Percentiles rank a stretch among this genome's conserved stretches.
Conservation (phyloP, 2,888 invertebrate species). For the Drosophila monieri region DNA sequence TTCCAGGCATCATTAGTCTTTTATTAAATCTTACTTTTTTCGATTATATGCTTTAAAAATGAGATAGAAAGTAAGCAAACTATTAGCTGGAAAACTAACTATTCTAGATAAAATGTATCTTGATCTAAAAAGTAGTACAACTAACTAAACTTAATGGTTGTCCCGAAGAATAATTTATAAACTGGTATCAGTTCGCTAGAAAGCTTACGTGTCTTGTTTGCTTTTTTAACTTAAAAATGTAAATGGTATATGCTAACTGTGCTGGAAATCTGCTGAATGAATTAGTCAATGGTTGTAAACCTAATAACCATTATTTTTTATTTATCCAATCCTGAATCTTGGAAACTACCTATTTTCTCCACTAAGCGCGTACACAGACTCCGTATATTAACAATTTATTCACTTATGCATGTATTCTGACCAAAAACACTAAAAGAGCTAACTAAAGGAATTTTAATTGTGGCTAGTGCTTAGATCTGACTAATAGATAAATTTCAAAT, state of each 20-base stretch:
- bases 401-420: constrained; percentile 7
- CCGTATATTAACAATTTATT: constrained; percentile 1
- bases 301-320: not conserved
- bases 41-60: not conserved
- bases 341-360: not conserved
- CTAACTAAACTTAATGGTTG: constrained; percentile 46
- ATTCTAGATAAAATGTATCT: not conserved
- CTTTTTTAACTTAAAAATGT: not conserved
- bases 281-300: constrained; percentile 9
- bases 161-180: constrained; percentile 45
- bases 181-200: constrained; percentile 63
- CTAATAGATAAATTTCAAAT: constrained; percentile 62
- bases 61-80: not conserved
- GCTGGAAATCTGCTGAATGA: constrained; percentile 26
- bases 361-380: constrained; percentile 20
- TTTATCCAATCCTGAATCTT: not conserved
- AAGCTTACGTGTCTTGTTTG: not conserved
- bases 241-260: not conserved
- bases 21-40: not conserved
- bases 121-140: constrained; percentile 1
- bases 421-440: constrained; percentile 27
- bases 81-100: not conserved
- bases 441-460: constrained; percentile 23
- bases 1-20: not conserved
- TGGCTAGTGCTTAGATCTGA: constrained; percentile 52